phyloP scores from a whole-genome alignment of 2,797 vertebrate species.

The Phalanger gymnotis region DNA sequence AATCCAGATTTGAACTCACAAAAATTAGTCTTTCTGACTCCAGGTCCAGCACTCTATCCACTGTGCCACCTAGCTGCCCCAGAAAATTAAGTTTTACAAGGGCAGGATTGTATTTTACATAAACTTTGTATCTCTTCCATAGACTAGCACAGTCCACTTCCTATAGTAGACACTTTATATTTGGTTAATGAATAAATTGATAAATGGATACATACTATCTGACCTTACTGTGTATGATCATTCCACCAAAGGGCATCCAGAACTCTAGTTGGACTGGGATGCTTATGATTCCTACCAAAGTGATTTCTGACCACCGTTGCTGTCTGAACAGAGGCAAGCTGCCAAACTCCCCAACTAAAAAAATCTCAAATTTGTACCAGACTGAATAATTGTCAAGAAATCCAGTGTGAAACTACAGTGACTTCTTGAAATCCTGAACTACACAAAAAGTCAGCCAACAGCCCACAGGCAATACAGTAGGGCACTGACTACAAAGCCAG shows the following conservation, averaged over 20 bases:
- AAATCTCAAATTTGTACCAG: neutral
- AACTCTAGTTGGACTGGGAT: neutral
- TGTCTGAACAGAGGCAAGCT: neutral
- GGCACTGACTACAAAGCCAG: neutral
- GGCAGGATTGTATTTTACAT: neutral
- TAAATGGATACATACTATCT: neutral
- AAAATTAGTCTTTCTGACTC: neutral
- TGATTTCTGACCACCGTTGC: neutral
- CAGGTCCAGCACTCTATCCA: neutral
- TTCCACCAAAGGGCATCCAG: neutral
- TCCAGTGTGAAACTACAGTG: neutral
- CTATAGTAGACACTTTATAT: neutral
- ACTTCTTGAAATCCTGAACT: too few relatives aligned
- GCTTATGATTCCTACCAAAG: neutral
- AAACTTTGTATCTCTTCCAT: neutral
- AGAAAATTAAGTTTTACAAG: neutral
- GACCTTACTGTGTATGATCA: neutral
- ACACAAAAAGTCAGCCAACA: neutral
- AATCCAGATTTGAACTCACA: neutral
- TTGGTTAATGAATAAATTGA: neutral
- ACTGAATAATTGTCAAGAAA: neutral
- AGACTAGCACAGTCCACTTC: neutral
- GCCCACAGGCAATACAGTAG: neutral
- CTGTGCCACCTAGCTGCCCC: neutral
- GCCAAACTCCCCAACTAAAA: neutral